phyloP scores from a whole-genome alignment of 2,113 vertebrate genomes.

The human region DNA sequence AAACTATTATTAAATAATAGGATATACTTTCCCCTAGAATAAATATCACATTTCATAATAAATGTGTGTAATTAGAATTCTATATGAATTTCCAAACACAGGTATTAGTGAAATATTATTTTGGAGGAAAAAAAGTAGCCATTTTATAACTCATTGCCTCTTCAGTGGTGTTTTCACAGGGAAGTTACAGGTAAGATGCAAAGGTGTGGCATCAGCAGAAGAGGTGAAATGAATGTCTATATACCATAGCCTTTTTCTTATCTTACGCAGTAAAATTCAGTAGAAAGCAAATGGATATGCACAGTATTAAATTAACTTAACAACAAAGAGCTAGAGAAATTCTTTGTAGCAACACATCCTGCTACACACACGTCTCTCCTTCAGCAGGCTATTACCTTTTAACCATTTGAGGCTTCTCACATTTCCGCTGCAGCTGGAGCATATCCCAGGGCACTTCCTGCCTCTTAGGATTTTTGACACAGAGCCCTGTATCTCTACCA shows the following conservation, averaged over 20 bases:
- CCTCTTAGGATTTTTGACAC: constrained; percentile 36
- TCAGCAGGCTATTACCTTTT: constrained; percentile 19
- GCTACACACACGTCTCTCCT: neutral
- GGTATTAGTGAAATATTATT: constrained; percentile 53
- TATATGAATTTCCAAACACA: neutral
- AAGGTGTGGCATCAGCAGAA: neutral
- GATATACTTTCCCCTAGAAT: neutral
- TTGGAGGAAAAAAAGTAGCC: constrained; percentile 18
- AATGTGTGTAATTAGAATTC: constrained; percentile 46
- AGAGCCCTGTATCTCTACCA: neutral
- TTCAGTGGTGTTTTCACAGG: constrained; percentile 18
- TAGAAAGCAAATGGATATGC: constrained; percentile 22
- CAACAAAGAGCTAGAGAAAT: constrained; percentile 41
- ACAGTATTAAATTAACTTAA: constrained; percentile 40
- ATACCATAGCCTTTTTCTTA: neutral
- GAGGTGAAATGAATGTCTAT: constrained; percentile 13
- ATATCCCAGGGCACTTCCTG: constrained; percentile 5
- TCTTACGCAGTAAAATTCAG: neutral
- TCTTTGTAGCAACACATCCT: neutral
- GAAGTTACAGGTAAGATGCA: constrained; percentile 3
- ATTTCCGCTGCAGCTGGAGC: constrained; percentile 35
- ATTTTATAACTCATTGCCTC: constrained; percentile 49
- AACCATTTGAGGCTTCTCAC: constrained; percentile 49
- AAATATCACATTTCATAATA: constrained; percentile 56
- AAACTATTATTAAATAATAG: constrained; percentile 52